These are phyloP conservation scores for Drosophila stalkeri DNA, from an alignment of 2,888 invertebrate species.

Conservation along the genomic window DNA sequence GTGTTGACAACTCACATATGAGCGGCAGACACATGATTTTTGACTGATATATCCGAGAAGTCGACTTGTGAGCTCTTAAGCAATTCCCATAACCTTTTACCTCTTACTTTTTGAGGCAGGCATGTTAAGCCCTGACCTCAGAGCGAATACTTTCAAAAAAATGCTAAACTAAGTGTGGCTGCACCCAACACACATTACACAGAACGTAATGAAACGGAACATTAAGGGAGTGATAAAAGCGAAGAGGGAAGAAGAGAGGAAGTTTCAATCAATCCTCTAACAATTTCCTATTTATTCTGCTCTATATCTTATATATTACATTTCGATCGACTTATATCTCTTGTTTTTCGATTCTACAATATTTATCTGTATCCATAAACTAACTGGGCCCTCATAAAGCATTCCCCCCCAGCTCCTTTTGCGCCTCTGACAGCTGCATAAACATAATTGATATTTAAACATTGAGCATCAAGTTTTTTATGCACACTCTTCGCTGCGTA, in stretches of 20 bases:
- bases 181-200: slow-evolving; percentile 2
- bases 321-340: not conserved
- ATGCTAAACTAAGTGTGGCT: not conserved
- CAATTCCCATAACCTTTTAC: slow-evolving; percentile 43
- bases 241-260: not conserved
- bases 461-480: slow-evolving; percentile 41
- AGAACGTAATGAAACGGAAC: not conserved
- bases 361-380: slow-evolving; percentile 4
- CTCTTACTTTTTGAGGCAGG: slow-evolving; percentile 20
- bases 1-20: slow-evolving; percentile 55
- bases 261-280: not conserved
- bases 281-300: not conserved
- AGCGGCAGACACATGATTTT: slow-evolving; percentile 18
- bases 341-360: not conserved
- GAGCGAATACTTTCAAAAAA: slow-evolving; percentile 26
- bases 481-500: slow-evolving; percentile 34
- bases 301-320: not conserved
- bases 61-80: slow-evolving; percentile 26
- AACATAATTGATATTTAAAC: slow-evolving; percentile 44
- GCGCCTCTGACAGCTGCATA: slow-evolving; percentile 51
- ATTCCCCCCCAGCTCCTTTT: not conserved
- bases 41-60: slow-evolving; percentile 29
- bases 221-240: not conserved
- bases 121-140: slow-evolving; percentile 23
- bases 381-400: slow-evolving; percentile 4